Evolutionary conservation across 2,113 vertebrate genomes (phyloP).

Genomic region (Petaurus breviceps): DNA sequence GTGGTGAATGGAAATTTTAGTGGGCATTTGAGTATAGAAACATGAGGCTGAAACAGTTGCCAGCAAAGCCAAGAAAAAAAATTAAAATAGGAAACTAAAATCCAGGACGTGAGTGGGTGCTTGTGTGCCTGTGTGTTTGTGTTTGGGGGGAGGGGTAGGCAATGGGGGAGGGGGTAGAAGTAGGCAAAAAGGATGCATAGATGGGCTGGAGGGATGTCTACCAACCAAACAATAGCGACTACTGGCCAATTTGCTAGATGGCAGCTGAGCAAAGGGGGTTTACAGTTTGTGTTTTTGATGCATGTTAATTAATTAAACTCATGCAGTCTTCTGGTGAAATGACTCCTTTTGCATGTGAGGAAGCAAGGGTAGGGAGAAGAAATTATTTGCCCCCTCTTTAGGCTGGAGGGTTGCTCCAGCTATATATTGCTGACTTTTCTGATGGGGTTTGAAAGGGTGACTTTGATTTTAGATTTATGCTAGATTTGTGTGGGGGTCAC

Average conservation of each 20-base stretch:
- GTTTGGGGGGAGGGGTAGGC: background rate
- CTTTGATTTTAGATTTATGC: constrained; percentile 64
- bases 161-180: background rate
- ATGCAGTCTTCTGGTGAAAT: constrained; percentile 51
- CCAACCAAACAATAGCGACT: background rate
- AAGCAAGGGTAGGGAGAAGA: constrained; percentile 61
- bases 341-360: constrained; percentile 68
- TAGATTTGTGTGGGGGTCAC: constrained; percentile 37
- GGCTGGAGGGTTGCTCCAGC: constrained; percentile 3
- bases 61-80: constrained; percentile 61
- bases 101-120: background rate
- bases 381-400: constrained; percentile 61
- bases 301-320: constrained; percentile 63
- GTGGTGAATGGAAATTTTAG: constrained; percentile 61
- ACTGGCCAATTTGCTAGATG: constrained; percentile 35
- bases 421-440: constrained; percentile 49
- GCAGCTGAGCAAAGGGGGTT: constrained; percentile 45
- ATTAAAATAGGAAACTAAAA: constrained; percentile 65
- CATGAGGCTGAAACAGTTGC: constrained; percentile 49
- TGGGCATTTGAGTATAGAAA: constrained; percentile 64
- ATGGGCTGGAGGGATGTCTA: background rate
- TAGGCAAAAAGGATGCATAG: constrained; percentile 30
- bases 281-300: constrained; percentile 57
- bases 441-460: constrained; percentile 57
- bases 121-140: constrained; percentile 22